These are phyloP conservation scores for Therioaphis trifolii DNA, from an alignment of 2,888 invertebrate species.

Conservation along the genomic window DNA sequence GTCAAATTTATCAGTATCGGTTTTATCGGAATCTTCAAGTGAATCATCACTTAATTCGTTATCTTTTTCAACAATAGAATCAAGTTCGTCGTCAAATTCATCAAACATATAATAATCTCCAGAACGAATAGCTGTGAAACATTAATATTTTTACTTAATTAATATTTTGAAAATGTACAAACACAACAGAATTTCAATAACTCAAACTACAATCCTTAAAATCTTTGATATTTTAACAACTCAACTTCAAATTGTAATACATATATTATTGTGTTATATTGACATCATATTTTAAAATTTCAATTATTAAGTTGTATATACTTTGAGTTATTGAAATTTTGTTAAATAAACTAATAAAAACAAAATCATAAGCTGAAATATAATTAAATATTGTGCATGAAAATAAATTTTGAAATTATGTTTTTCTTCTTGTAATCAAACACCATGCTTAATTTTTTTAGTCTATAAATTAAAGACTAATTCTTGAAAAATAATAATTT, in stretches of 20 bases:
- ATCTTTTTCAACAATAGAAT: constrained; percentile 67
- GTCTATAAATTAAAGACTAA: constrained; percentile 68
- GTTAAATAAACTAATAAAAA: neutral
- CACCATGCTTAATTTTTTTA: constrained; percentile 39
- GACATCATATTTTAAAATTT: neutral
- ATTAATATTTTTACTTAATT: neutral
- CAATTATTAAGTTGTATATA: neutral
- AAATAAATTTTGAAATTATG: neutral
- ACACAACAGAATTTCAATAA: constrained; percentile 25
- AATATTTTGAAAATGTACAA: neutral
- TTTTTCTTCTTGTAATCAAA: constrained; percentile 5
- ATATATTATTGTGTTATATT: too few relatives aligned
- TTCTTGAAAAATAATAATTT: constrained; percentile 66
- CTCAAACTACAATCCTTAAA: neutral
- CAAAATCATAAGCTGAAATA: constrained; percentile 40
- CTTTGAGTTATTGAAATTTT: neutral
- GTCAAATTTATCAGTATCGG: constrained; percentile 6
- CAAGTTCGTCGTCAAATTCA: constrained; percentile 85
- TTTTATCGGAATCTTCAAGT: constrained; percentile 56
- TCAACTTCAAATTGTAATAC: too few relatives aligned
- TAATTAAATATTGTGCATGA: constrained; percentile 35
- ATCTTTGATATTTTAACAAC: too few relatives aligned
- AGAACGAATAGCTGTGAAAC: constrained; percentile 87
- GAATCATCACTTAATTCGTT: constrained; percentile 63
- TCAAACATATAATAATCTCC: constrained; percentile 99